Evolutionary conservation across 2,888 invertebrate genomes (phyloP), one percentile per base, ranked within the genome.

Genomic region (Arrhopalites spinosus): DNA sequence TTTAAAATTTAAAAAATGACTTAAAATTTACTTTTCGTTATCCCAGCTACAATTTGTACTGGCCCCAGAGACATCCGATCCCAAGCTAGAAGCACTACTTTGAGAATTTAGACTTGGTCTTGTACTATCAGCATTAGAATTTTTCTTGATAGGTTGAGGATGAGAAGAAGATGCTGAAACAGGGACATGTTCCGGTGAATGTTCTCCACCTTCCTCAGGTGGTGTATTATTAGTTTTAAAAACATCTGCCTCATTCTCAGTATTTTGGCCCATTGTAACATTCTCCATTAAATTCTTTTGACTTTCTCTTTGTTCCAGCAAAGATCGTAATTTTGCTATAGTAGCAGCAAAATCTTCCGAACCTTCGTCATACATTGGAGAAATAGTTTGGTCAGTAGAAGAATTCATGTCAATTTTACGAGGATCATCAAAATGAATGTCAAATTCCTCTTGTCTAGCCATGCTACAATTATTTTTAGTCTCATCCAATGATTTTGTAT

Each of bases 331-430:
- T 84, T 91, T 90, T 64, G 91, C 91, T 83, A 91, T 91, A 83
- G 91, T 91, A 76, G 90, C 89, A 74, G 91, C 91, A 69, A 92
- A 88, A 85, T 91, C 91, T 0, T 90, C 90, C 0, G 90, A 88
- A 2, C 63, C 47, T 83, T 91, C 92, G 84, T 92, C 91, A 84
- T 91, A 91, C 83, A 91, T 90, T 0, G 90, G 91, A 1, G 90
- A 90, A 78, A 64, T 69, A 11, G n/a, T n/a, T n/a, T n/a, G n/a
- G n/a, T n/a, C n/a, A n/a, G n/a, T n/a, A 0, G 59, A 59, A 23
- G 59, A 13, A 45, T 61, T n/a, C n/a, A n/a, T n/a, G n/a, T n/a
- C n/a, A 43, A 61, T 45, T 29, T 59, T 63, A 8, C 7, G 63
- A 5, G 23, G 20, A n/a, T 72, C 72, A 47, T 72, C 63, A 27